phyloP scores from a whole-genome alignment of 35 echinoderm and acorn worm genomes.

The Apostichopus parvimensis region DNA sequence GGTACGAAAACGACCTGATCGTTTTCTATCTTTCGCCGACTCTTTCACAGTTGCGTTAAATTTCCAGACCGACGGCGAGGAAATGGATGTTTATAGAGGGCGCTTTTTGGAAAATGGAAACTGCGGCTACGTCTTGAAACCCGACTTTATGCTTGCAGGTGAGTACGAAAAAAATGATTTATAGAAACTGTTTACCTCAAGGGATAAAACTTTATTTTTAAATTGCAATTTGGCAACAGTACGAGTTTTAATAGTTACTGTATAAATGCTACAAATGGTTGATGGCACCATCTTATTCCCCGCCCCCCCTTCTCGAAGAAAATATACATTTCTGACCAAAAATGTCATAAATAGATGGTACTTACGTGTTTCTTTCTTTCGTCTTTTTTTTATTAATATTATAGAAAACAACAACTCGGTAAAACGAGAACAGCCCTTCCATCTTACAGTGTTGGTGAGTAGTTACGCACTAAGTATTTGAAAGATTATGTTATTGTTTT shows the following conservation, averaged over 20 bases:
- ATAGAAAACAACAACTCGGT: background rate
- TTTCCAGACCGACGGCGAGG: constrained; percentile 88
- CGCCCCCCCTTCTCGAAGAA: too few species aligned
- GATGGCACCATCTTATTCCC: too few species aligned
- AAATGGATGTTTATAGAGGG: constrained; percentile 84
- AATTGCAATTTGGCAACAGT: too few species aligned
- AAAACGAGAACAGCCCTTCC: background rate
- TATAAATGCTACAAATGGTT: too few species aligned
- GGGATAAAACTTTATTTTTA: too few species aligned
- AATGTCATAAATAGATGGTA: too few species aligned
- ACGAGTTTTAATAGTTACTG: too few species aligned
- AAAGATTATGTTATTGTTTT: background rate
- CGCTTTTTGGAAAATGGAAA: constrained; percentile 91
- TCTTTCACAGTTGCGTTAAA: constrained; percentile 81
- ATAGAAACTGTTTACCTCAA: too few species aligned
- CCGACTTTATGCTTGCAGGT: constrained; percentile 61
- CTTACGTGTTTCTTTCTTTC: background rate
- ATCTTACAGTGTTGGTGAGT: background rate
- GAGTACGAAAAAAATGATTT: background rate
- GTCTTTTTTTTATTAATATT: background rate
- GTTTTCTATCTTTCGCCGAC: background rate
- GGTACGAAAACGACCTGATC: too few species aligned
- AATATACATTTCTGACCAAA: too few species aligned
- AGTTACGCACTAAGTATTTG: background rate
- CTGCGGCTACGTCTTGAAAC: constrained; percentile 89